Conservation (phyloP, 2,113 vertebrate species). For the Natator depressus region DNA sequence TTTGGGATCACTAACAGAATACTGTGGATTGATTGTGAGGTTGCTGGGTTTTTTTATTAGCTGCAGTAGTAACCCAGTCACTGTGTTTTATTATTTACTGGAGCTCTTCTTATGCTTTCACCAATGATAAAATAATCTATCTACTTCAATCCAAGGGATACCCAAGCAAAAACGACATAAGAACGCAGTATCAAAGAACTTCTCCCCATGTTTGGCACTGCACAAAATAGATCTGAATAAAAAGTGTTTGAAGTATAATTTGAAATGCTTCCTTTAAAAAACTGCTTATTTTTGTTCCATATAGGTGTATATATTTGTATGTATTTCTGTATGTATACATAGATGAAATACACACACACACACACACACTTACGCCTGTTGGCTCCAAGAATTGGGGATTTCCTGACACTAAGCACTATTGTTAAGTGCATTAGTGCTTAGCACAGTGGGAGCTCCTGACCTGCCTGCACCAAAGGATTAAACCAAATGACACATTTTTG, state of each 20-base stretch:
- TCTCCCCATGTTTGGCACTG: neutral
- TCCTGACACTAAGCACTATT: constrained; percentile 46
- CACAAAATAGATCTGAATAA: neutral
- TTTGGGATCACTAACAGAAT: constrained; percentile 17
- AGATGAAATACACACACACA: neutral
- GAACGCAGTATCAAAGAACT: constrained; percentile 13
- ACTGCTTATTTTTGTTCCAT: neutral
- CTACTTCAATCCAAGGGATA: neutral
- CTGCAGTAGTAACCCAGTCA: neutral
- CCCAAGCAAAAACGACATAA: neutral
- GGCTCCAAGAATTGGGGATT: constrained; percentile 6
- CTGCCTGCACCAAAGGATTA: constrained; percentile 55
- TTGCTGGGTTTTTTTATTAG: neutral
- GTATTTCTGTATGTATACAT: neutral
- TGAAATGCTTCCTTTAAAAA: constrained; percentile 16
- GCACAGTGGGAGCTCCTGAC: constrained; percentile 34
- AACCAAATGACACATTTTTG: constrained; percentile 51
- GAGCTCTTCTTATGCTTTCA: neutral
- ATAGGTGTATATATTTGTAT: neutral
- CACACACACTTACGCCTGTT: neutral
- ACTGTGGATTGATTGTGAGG: neutral
- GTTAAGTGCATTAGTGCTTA: constrained; percentile 20
- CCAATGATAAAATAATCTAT: neutral
- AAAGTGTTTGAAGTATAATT: neutral
- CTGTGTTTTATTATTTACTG: neutral